A percentile compares a stretch with the other conserved stretches of the same genome.
Conservation (phyloP, 2,888 invertebrate genomes). For the Andrena bucephala region DNA sequence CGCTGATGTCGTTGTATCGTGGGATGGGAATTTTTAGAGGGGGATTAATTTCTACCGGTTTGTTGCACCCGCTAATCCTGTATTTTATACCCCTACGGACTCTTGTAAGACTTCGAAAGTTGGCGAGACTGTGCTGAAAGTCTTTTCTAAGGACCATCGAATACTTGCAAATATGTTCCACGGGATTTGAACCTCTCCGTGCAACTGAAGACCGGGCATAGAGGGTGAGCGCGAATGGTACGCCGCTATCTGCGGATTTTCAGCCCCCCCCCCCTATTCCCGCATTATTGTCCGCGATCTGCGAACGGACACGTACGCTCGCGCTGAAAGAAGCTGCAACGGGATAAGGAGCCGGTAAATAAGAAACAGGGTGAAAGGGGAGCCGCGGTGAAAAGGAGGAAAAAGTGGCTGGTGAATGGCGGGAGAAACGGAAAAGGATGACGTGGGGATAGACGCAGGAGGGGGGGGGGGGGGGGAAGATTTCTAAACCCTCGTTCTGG, state of each 20-base stretch:
- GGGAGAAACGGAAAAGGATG: constrained; percentile 10
- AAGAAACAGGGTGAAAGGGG: constrained; percentile 30
- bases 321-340: constrained; percentile 26
- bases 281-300: constrained; percentile 45
- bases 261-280: constrained; percentile 24
- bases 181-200: background rate
- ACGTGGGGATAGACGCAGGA: background rate
- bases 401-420: constrained; percentile 31
- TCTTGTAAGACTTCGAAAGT: too few relatives aligned
- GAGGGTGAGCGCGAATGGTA: background rate
- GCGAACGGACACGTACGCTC: constrained; percentile 39
- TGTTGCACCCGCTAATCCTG: too few relatives aligned
- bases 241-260: constrained; percentile 15
- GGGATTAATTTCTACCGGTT: too few relatives aligned
- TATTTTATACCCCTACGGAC: too few relatives aligned
- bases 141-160: background rate
- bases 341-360: constrained; percentile 26
- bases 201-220: background rate
- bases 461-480: background rate
- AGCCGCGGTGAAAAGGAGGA: constrained; percentile 18
- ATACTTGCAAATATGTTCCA: background rate
- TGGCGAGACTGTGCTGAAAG: too few relatives aligned
- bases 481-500: background rate
- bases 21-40: background rate
- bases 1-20: background rate